phyloP scores from a whole-genome alignment of 92 coral and sea anemone genomes.

The Phymanthus crucifer region DNA sequence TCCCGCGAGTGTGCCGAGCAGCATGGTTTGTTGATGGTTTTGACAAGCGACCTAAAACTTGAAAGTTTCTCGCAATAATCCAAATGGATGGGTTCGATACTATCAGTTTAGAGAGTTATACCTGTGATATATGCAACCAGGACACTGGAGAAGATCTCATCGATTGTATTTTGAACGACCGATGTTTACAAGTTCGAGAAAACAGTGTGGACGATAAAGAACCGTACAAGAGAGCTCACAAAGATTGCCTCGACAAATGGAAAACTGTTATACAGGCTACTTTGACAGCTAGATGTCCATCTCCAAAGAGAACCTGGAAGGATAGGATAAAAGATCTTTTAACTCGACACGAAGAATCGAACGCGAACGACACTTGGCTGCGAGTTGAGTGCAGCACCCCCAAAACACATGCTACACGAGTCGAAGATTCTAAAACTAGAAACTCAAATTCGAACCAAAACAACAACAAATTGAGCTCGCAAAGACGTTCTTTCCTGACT shows the following conservation, averaged over 20 bases:
- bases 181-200: slow-evolving; percentile 54
- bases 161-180: slow-evolving; percentile 74
- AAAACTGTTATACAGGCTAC: slow-evolving; percentile 70
- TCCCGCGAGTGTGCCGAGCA: neutral
- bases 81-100: slow-evolving; percentile 84
- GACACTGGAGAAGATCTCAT: slow-evolving; percentile 87
- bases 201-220: slow-evolving; percentile 5
- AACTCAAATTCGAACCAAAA: neutral
- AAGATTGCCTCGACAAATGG: slow-evolving; percentile 75
- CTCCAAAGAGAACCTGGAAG: slow-evolving; percentile 77
- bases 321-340: slow-evolving; percentile 62
- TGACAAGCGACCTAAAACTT: neutral
- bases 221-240: slow-evolving; percentile 68
- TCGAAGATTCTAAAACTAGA: neutral
- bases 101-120: slow-evolving; percentile 72
- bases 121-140: slow-evolving; percentile 85
- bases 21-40: slow-evolving; percentile 7
- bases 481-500: slow-evolving; percentile 25
- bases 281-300: slow-evolving; percentile 53
- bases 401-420: neutral
- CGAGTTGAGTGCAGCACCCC: slow-evolving; percentile 30
- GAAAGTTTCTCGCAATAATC: neutral
- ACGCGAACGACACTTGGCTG: slow-evolving; percentile 47
- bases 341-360: slow-evolving; percentile 44
- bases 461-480: neutral